phyloP scores from a whole-genome alignment of 2,113 vertebrate species.

The Python bivittatus region DNA sequence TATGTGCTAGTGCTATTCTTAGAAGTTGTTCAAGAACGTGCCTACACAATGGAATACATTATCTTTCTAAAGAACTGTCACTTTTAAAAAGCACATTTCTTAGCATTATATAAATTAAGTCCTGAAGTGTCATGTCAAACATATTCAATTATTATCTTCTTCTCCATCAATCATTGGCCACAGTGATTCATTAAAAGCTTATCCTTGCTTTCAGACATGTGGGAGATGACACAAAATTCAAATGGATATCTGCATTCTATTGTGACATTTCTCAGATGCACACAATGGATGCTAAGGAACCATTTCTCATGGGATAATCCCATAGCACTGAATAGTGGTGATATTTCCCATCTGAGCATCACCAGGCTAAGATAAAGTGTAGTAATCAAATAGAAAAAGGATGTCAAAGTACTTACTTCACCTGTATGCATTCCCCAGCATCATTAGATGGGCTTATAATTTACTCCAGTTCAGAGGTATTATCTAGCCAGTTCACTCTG shows the following conservation, averaged over 20 bases:
- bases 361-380: background rate
- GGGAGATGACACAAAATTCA: background rate
- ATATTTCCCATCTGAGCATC: background rate
- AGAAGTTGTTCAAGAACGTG: conserved; percentile 28
- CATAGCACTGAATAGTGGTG: background rate
- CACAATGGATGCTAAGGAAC: background rate
- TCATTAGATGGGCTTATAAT: background rate
- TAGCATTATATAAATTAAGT: conserved; percentile 37
- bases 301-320: background rate
- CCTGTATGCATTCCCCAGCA: background rate
- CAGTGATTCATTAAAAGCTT: background rate
- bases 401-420: background rate
- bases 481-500: no score
- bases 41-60: conserved; percentile 43
- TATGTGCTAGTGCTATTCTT: conserved; percentile 33
- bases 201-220: background rate
- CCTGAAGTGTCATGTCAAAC: conserved; percentile 2
- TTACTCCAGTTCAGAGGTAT: no score
- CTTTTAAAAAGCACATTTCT: conserved; percentile 35
- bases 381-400: background rate
- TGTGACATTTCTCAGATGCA: background rate
- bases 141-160: conserved; percentile 12
- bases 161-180: conserved; percentile 3
- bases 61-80: conserved; percentile 46
- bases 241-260: background rate